Base-by-base conservation (phyloP, 1,140 invertebrate genomes). In the Luehdorfia chinensis region DNA sequence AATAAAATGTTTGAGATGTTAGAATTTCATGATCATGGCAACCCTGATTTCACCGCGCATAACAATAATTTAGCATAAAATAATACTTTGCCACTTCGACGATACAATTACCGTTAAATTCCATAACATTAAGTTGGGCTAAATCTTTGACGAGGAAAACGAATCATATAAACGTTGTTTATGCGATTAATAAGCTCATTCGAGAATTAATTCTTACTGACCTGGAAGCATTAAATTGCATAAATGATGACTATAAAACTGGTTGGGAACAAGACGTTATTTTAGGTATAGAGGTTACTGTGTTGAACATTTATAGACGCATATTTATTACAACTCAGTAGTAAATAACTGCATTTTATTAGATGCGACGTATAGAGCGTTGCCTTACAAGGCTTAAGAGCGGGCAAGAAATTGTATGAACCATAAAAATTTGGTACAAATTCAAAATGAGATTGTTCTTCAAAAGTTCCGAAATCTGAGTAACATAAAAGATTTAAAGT, bases 191-290 rank as follows among this genome's bases (percentile, higher is more conserved):
- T 36, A 36, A 36, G 33, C 16, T 30, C 12, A 45, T 45, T 33
- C 16, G 28, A 44, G 41, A 41, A 51, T 50, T 56, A 56, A 59
- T 62, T 55, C 62, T 53, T 44, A 63, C 49, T 71, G 58, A 71
- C 66, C 73, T 54, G 57, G 33, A 60, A 67, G 51, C 59, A 52
- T 47, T 64, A 63, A 59, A 58, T 62, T 65, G 50, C 51, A 57
- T 64, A 59, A 60, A 52, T 51, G 47, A 44, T 55, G 18, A 16
- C 11, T 6, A 47, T 57, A 66, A 67, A 72, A 76, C 70, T 64
- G 61, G 65, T 55, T 55, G 41, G 13, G 37, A 46, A 39, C 28
- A 39, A 52, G 39, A 55, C 52, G 50, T 33, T 48, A 39, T 51
- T 46, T 23, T 19, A 32, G 18, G 16, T 50, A 65, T 65, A 47